Percentiles rank a stretch among this genome's conserved stretches.
phyloP scores from a whole-genome alignment of 2,888 invertebrate species.

The Pterostichus niger region DNA sequence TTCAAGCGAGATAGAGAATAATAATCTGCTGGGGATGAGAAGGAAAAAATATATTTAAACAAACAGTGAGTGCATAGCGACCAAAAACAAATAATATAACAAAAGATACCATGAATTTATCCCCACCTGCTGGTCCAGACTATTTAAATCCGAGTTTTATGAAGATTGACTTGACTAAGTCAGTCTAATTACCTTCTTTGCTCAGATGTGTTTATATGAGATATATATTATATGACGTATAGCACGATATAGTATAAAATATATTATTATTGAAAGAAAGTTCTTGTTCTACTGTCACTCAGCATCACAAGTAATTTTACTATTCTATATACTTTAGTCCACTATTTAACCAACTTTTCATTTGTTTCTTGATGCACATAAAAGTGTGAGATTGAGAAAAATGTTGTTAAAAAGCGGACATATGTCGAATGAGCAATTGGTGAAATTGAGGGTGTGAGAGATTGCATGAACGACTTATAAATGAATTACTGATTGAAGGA shows the following conservation, averaged over 20 bases:
- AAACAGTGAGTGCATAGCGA: constrained; percentile 35
- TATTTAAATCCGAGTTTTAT: constrained; percentile 49
- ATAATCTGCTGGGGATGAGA: constrained; percentile 19
- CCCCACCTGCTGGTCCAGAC: constrained; percentile 42
- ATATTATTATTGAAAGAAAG: constrained; percentile 16
- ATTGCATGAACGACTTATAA: no score
- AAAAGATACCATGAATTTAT: constrained; percentile 25
- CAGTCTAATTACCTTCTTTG: constrained; percentile 42
- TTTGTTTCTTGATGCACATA: no score
- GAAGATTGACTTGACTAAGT: constrained; percentile 17
- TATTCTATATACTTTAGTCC: no score
- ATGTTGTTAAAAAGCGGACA: no score
- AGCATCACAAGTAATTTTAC: no score
- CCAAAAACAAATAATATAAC: constrained; percentile 41
- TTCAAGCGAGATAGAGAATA: constrained; percentile 33
- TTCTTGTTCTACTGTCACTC: no score
- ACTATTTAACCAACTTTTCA: no score
- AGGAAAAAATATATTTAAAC: constrained; percentile 15
- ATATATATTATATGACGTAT: constrained; percentile 57
- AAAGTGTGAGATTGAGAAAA: no score
- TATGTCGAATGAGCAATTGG: no score
- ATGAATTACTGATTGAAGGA: no score
- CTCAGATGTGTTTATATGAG: constrained; percentile 54
- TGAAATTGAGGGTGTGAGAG: no score
- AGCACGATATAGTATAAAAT: constrained; percentile 50